Conservation (phyloP, 92 coral and sea anemone species). For the Palythoa caribaeorum region DNA sequence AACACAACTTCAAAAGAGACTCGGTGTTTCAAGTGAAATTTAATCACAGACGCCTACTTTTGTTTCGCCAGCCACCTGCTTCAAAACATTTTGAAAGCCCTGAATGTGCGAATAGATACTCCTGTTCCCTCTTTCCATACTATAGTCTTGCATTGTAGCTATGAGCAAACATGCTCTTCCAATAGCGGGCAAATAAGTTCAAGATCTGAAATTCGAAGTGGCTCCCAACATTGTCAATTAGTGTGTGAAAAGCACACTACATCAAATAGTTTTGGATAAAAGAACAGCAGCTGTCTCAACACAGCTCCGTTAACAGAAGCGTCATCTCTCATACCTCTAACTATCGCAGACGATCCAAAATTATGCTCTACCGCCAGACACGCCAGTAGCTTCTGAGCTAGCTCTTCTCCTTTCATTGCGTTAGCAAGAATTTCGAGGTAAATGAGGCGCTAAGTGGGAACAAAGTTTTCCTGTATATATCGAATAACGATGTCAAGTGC, state of each 20-base stretch:
- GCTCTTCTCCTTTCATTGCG: not conserved
- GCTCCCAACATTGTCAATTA: not conserved
- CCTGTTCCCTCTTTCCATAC: not conserved
- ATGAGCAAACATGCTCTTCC: constrained; percentile 1
- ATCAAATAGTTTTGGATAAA: not conserved
- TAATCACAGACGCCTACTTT: too few species aligned
- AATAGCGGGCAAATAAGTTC: not conserved
- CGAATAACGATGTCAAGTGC: too few species aligned
- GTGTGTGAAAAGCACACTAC: not conserved
- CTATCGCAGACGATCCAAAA: too few species aligned
- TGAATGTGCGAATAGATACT: not conserved
- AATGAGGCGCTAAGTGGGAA: not conserved
- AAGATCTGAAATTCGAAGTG: not conserved
- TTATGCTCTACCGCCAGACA: not conserved
- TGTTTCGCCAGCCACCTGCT: too few species aligned
- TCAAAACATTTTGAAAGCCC: too few species aligned
- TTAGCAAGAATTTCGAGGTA: not conserved
- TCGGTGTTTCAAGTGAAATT: too few species aligned
- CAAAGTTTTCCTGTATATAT: too few species aligned
- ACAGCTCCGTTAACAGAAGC: too few species aligned
- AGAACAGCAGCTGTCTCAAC: not conserved
- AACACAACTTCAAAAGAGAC: too few species aligned
- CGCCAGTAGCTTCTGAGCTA: not conserved
- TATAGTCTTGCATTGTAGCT: not conserved
- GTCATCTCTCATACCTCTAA: too few species aligned